Conservation (phyloP, 2,888 invertebrate genomes). For the Spatulosminthurus flaviceps region DNA sequence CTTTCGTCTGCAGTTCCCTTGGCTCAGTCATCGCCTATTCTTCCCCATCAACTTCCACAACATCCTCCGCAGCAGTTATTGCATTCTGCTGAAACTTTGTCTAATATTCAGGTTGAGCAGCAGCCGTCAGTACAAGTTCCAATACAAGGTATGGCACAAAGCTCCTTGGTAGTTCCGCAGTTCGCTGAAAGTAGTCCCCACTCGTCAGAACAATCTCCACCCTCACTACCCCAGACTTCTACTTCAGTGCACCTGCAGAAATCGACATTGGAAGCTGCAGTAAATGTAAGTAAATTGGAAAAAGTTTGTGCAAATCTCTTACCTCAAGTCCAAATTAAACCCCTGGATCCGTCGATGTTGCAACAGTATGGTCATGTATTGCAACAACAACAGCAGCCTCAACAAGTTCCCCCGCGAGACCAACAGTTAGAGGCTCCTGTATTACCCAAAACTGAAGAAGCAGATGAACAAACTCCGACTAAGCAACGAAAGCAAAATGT, state of each 20-base stretch:
- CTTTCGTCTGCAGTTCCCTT: constrained; percentile 15
- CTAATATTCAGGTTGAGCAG: constrained; percentile 12
- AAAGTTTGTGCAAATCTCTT: constrained; percentile 10
- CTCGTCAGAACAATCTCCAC: background rate
- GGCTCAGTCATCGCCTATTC: constrained; percentile 12
- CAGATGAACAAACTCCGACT: background rate
- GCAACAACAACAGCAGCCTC: constrained; percentile 8
- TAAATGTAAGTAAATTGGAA: constrained; percentile 33
- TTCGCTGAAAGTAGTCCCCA: background rate
- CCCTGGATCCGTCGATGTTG: constrained; percentile 31
- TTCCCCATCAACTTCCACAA: constrained; percentile 19
- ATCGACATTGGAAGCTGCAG: background rate
- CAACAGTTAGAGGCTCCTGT: background rate
- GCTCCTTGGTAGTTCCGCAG: background rate
- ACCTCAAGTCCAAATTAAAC: constrained; percentile 41
- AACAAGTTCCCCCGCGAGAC: background rate
- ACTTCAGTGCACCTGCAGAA: background rate
- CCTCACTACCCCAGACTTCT: background rate
- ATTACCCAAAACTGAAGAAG: constrained; percentile 29
- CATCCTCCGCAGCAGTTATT: constrained; percentile 19
- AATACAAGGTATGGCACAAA: background rate
- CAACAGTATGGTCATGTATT: constrained; percentile 35
- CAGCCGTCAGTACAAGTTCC: background rate
- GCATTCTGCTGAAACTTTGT: background rate
- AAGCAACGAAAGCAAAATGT: constrained; percentile 10